Evolutionary conservation across 2,888 invertebrate genomes (phyloP), one percentile per base, ranked within the genome.

Genomic region (Lycaena phlaeas): DNA sequence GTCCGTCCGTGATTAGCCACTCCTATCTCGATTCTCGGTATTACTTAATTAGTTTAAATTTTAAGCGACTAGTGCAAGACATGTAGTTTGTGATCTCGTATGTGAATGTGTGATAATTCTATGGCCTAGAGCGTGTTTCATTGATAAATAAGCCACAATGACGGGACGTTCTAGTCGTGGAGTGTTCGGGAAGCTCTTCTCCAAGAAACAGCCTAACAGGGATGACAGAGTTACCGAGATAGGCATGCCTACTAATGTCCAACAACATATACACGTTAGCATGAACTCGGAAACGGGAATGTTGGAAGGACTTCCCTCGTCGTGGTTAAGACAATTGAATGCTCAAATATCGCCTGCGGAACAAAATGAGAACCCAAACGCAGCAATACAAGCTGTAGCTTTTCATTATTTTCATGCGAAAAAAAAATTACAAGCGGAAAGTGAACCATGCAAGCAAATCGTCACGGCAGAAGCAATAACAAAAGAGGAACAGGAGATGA

Each of bases 351-450:
- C 94, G 26, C 89, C 91, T 56, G 92, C 91, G 27, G 96, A 96
- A 65, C 95, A 96, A 72, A 89, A 91, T 67, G 90, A 95, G 57
- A 94, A 97, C 77, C 97, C 97, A 2, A 89, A 91, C 57, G 96
- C 96, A 26, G 95, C 95, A 1, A 89, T 95, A 41, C 93, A 95
- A 63, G 97, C 97, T 15, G 89, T 97, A 39, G 94, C 94, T 61
- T 95, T 92, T 64, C 96, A 95, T 66, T 94, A 95, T 66, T 93
- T 93, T 74, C 92, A 93, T 6, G 92, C 94, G 52, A 49, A 53
- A 28, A 93, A 94, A 61, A 92, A 94, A 57, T 92, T 94, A 59
- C 92, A 92, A 55, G 89, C 90, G 36, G 87, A 87, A 31, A 87
- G 87, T 39, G 90, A 90, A 31, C 87, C 88, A 3, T 93, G 92